Percentiles rank a stretch among this genome's conserved stretches.
Evolutionary conservation across 2,113 vertebrate genomes (phyloP).

Genomic region (Diadophis punctatus): DNA sequence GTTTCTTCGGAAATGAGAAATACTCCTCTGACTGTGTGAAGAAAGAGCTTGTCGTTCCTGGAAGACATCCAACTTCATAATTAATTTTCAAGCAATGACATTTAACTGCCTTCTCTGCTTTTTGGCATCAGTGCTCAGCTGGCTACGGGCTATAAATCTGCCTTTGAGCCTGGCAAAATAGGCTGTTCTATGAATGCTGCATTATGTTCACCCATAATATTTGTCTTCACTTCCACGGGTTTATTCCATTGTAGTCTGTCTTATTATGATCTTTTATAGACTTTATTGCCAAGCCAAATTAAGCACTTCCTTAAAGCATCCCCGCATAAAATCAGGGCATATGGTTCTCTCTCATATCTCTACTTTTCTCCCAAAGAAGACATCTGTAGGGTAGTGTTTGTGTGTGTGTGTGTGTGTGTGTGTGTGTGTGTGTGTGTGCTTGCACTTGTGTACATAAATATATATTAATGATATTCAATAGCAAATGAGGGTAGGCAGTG

Average conservation of each 20-base stretch:
- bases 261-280: constrained; percentile 23
- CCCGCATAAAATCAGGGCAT: not conserved
- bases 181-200: not conserved
- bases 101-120: constrained; percentile 22
- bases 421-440: not conserved
- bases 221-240: not conserved
- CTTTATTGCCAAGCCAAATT: constrained; percentile 5
- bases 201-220: not conserved
- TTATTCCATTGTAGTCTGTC: constrained; percentile 18
- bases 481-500: not conserved
- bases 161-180: not conserved
- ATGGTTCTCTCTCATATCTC: not conserved
- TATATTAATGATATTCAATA: not conserved
- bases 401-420: not conserved
- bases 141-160: constrained; percentile 2
- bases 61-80: constrained; percentile 9
- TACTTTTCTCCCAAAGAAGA: not conserved
- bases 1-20: not conserved
- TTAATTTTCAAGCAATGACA: not conserved
- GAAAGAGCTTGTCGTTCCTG: constrained; percentile 22
- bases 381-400: not conserved
- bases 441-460: not conserved
- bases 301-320: constrained; percentile 8
- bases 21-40: constrained; percentile 21
- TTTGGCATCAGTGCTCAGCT: not conserved